Evolutionary conservation across 23 tunicate genomes (phyloP).

Genomic region (Phallusia fumigata): DNA sequence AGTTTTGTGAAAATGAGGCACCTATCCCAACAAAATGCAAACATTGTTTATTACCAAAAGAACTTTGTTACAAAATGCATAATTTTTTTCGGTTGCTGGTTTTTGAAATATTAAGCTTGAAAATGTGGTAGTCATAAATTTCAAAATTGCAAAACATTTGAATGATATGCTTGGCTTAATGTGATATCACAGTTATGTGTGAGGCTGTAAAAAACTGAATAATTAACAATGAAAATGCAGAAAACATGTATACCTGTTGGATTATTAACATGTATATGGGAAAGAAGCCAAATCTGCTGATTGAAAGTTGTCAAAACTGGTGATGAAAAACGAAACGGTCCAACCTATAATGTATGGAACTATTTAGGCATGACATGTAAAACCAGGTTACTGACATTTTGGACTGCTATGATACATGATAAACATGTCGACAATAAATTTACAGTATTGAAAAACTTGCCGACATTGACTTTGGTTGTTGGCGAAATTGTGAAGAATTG

Average conservation of each 20-base stretch:
- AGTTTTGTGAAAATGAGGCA: conserved; percentile 33
- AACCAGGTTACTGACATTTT: background rate
- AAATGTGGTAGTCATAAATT: too few species aligned
- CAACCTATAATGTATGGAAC: conserved; percentile 33
- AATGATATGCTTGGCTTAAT: too few species aligned
- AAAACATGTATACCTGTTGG: conserved; percentile 54
- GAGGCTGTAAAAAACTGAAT: too few species aligned
- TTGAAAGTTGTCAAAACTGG: conserved; percentile 67
- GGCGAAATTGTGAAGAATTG: conserved; percentile 23
- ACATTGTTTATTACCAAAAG: too few species aligned
- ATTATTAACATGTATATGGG: conserved; percentile 56
- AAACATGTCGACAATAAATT: too few species aligned
- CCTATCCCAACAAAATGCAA: conserved; percentile 13
- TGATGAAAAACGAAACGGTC: conserved; percentile 56
- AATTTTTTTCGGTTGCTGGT: too few species aligned
- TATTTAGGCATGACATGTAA: background rate
- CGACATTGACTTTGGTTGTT: conserved; percentile 23
- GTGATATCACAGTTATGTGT: too few species aligned
- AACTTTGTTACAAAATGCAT: too few species aligned
- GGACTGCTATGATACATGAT: too few species aligned
- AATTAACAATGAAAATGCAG: background rate
- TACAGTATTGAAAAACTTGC: conserved; percentile 32
- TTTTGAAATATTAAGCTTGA: too few species aligned
- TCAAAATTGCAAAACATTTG: too few species aligned
- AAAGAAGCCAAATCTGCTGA: conserved; percentile 83